Evolutionary conservation across 1,140 invertebrate genomes (phyloP).

Genomic region (Pseudobourletiella spinata): DNA sequence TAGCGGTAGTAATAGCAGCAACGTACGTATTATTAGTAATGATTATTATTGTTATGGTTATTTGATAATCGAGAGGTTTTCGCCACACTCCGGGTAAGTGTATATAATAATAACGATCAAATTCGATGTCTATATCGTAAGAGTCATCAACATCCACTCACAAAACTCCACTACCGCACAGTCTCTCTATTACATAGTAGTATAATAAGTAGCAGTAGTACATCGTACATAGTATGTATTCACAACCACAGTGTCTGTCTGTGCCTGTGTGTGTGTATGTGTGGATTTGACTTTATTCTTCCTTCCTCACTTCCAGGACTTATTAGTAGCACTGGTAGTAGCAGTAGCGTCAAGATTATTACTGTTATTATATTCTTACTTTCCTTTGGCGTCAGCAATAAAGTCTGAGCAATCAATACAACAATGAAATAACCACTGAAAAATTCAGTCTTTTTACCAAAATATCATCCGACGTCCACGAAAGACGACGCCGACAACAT

Average conservation of each 20-base stretch:
- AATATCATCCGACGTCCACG: not conserved
- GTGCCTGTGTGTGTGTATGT: too few relatives aligned
- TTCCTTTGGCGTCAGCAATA: constrained; percentile 9
- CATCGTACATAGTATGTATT: too few relatives aligned
- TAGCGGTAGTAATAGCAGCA: too few relatives aligned
- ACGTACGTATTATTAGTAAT: too few relatives aligned
- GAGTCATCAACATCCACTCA: constrained; percentile 1
- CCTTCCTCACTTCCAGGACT: too few relatives aligned
- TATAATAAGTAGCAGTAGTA: too few relatives aligned
- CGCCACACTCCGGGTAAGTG: not conserved
- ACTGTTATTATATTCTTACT: not conserved
- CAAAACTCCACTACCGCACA: not conserved
- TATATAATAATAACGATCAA: not conserved
- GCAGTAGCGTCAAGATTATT: not conserved
- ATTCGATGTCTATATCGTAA: not conserved
- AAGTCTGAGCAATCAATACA: constrained; percentile 7
- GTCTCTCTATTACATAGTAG: too few relatives aligned
- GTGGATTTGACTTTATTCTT: too few relatives aligned
- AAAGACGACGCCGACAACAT: not conserved
- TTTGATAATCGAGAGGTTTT: not conserved
- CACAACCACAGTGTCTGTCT: too few relatives aligned
- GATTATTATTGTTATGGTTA: not conserved
- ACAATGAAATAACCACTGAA: not conserved
- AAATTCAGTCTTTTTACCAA: constrained; percentile 11
- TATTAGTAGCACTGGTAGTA: too few relatives aligned